Percentiles rank a stretch among this genome's conserved stretches.
phyloP scores from a whole-genome alignment of 2,888 invertebrate species.

The Eristalis pertinax region DNA sequence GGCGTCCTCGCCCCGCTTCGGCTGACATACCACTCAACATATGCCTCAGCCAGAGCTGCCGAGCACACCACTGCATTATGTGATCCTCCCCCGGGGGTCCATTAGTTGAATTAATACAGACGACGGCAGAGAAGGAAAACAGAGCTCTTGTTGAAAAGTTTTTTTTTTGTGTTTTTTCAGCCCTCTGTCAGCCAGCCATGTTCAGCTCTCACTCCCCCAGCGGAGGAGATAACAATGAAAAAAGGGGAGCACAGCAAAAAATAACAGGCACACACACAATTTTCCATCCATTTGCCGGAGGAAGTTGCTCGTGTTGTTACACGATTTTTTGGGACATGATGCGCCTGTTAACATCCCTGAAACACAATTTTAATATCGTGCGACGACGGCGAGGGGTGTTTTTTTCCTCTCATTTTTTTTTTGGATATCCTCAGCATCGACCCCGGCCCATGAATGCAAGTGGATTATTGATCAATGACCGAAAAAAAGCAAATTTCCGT shows the following conservation, averaged over 20 bases:
- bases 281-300: slow-evolving; percentile 23
- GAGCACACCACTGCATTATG: slow-evolving; percentile 9
- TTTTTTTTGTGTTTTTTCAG: background rate
- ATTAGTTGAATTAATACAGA: slow-evolving; percentile 51
- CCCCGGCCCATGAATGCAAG: slow-evolving; percentile 15
- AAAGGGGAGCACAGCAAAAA: background rate
- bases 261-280: background rate
- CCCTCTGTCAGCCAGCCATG: background rate
- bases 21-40: background rate
- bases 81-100: slow-evolving; percentile 26
- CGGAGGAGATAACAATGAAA: background rate
- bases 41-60: background rate
- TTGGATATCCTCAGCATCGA: background rate
- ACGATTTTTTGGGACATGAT: slow-evolving; percentile 18
- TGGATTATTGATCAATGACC: slow-evolving; percentile 54
- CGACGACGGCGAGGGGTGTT: background rate
- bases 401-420: no score
- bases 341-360: slow-evolving; percentile 44
- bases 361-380: slow-evolving; percentile 33
- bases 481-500: slow-evolving; percentile 55
- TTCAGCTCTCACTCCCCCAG: background rate
- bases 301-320: slow-evolving; percentile 38
- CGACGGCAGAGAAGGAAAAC: background rate
- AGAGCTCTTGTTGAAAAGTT: background rate
- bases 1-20: background rate